Percentiles rank a stretch among this genome's conserved stretches.
phyloP scores from a whole-genome alignment of 2,113 vertebrate genomes.

The human (Homo sapiens) region GRCh38 chr12:44403001-44403500 shows the following conservation, averaged over 20 bases:
- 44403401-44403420: background rate
- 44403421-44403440: background rate
- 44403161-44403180: background rate
- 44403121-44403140: background rate
- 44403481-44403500: constrained; percentile 44
- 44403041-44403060: background rate
- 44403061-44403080: background rate
- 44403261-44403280: background rate
- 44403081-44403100: background rate
- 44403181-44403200: background rate
- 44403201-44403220: background rate
- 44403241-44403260: background rate
- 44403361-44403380: constrained; percentile 27
- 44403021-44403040: background rate
- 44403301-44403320: background rate
- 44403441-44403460: background rate
- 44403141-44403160: background rate
- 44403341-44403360: background rate
- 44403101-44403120: background rate
- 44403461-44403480: background rate
- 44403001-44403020: background rate
- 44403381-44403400: background rate
- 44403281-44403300: background rate
- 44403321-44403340: background rate
- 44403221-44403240: background rate